phyloP scores from a whole-genome alignment of 2,113 vertebrate species.

The Otis tarda region DNA sequence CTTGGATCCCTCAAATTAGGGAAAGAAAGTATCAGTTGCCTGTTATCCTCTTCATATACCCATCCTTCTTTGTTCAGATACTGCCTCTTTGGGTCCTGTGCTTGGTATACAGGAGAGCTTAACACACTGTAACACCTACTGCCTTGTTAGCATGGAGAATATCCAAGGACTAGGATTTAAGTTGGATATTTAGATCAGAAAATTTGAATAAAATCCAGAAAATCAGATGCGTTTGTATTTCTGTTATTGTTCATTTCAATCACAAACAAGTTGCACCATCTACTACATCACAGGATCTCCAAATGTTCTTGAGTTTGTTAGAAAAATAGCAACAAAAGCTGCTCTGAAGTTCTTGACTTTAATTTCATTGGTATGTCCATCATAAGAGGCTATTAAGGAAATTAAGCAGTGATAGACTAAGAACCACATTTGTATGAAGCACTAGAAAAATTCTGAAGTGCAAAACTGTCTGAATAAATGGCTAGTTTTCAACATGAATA shows the following conservation, averaged over 20 bases:
- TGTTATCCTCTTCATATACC: background rate
- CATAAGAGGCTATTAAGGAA: background rate
- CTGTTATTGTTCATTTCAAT: background rate
- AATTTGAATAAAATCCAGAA: background rate
- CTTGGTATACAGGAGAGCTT: background rate
- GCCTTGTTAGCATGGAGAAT: background rate
- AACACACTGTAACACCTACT: background rate
- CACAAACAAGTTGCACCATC: background rate
- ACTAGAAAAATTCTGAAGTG: background rate
- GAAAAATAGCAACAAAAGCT: background rate
- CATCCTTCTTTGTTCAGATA: background rate
- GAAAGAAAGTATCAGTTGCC: background rate
- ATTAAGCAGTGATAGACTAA: background rate
- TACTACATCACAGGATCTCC: background rate
- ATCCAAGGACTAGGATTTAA: background rate
- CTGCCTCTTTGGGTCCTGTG: background rate
- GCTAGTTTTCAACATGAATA: background rate
- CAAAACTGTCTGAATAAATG: background rate
- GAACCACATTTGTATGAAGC: background rate
- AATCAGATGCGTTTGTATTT: background rate
- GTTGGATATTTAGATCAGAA: background rate
- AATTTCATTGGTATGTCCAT: background rate
- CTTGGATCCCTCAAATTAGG: background rate
- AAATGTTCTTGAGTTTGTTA: background rate
- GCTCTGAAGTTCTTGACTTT: background rate